A percentile compares a stretch with the other conserved stretches of the same genome.
Conservation (phyloP, 53 echinoderm and acorn worm genomes). For the Stichopus horrens region DNA sequence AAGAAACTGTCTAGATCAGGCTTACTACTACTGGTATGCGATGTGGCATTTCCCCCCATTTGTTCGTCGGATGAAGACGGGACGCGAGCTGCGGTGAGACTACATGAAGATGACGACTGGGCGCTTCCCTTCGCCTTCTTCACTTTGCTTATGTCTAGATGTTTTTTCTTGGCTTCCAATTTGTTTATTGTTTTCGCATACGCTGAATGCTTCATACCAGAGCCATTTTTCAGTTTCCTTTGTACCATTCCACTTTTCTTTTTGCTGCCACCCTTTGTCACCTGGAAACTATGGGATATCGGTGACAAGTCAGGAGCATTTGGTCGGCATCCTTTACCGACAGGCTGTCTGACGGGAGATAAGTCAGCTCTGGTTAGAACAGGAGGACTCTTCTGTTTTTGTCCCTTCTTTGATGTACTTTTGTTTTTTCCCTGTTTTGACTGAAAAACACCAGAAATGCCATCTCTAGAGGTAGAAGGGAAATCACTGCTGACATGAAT, state of each 20-base stretch:
- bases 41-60: not conserved
- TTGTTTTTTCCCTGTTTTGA: constrained; percentile 9
- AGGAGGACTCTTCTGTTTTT: not conserved
- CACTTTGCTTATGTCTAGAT: not conserved
- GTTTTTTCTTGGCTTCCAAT: not conserved
- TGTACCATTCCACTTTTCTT: no score
- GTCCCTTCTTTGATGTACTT: not conserved
- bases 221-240: not conserved
- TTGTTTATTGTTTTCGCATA: not conserved
- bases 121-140: not conserved
- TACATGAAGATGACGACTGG: not conserved
- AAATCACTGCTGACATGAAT: not conserved
- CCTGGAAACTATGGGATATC: not conserved
- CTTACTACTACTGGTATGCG: not conserved
- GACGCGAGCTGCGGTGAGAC: not conserved
- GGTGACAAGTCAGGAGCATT: constrained; percentile 23
- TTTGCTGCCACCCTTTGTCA: not conserved
- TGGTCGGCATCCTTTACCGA: not conserved
- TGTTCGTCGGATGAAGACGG: not conserved
- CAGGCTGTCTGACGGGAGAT: not conserved
- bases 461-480: constrained; percentile 29
- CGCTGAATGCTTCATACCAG: not conserved
- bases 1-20: not conserved
- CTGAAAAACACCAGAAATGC: not conserved
- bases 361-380: constrained; percentile 10